These are phyloP conservation scores for Aselliscus stoliczkanus DNA, from an alignment of 2,797 vertebrate genomes.

Conservation along the genomic window DNA sequence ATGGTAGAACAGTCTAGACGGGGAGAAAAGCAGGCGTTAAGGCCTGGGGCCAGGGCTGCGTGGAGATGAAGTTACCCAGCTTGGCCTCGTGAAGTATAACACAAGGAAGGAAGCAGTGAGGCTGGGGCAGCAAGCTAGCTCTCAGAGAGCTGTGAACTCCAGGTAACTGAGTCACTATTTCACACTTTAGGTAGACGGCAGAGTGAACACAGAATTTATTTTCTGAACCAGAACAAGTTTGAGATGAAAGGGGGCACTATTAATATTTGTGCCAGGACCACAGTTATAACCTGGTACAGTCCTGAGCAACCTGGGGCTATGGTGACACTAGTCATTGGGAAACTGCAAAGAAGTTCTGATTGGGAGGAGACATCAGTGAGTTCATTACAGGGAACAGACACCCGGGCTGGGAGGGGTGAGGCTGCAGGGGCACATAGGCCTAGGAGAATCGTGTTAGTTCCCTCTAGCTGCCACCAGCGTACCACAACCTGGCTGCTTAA, in stretches of 20 bases:
- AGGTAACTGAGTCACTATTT: not conserved
- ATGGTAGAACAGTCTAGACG: not conserved
- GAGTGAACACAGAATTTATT: not conserved
- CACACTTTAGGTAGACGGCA: not conserved
- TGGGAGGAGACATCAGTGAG: not conserved
- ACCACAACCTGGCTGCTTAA: not conserved
- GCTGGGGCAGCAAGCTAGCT: not conserved
- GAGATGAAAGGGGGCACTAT: not conserved
- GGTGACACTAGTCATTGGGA: not conserved
- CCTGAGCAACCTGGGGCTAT: not conserved
- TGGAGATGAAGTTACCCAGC: not conserved
- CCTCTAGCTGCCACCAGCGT: not conserved
- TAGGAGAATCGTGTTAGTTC: not conserved
- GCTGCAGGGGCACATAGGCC: not conserved
- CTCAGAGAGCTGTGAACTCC: not conserved
- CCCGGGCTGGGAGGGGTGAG: fast-evolving
- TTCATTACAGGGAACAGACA: not conserved
- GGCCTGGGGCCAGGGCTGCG: not conserved
- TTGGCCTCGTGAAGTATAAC: not conserved
- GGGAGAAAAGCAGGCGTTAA: not conserved
- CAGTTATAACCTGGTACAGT: not conserved
- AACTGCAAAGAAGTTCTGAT: not conserved
- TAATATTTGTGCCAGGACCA: too few species aligned
- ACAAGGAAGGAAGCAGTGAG: not conserved
- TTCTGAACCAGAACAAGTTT: not conserved